Evolutionary conservation across 2,113 vertebrate genomes (phyloP), one percentile per base, ranked within the genome.

Genomic region (Oophaga pumilio): DNA sequence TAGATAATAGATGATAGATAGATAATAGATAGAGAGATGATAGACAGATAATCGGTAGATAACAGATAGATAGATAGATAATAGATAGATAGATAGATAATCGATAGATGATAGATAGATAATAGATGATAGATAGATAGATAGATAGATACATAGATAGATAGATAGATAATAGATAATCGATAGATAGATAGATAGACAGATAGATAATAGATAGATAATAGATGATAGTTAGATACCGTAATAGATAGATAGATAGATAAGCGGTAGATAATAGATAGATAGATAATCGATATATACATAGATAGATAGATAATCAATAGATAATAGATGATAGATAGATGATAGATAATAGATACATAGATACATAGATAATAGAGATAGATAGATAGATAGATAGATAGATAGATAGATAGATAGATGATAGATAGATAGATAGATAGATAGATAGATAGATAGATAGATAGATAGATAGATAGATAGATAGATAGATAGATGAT

Each of bases 381-480:
- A 66, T n/a, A 10, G 24, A 26, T 69, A 28, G 66, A 69, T 69
- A 5, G 66, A 69, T 69, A 22, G 60, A 62, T 62, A 28, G 66
- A 69, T 69, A 28, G 66, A 69, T 69, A 69, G 66, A 69, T 69
- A 69, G 66, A 69, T 69, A 28, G 66, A 69, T 69, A 28, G 66
- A 69, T 69, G 24, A 14, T 62, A 28, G 13, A 69, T 26, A 69
- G 24, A 69, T 69, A 28, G 64, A 69, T 69, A 69, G 24, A 28
- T 15, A 12, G 18, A 62, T 62, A 66, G 64, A 66, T 66, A 24
- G n/a, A n/a, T 66, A 66, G 64, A 66, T 66, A 24, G 62, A 66
- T 66, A 66, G 64, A 66, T 66, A 24, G 64, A 66, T 66, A 66
- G 62, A 66, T 24, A 24, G 64, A 66, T 66, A 66, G 22, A 66